Percentiles rank a stretch among this genome's conserved stretches.
phyloP scores from a whole-genome alignment of 2,888 invertebrate genomes.

The Meta bourneti region DNA sequence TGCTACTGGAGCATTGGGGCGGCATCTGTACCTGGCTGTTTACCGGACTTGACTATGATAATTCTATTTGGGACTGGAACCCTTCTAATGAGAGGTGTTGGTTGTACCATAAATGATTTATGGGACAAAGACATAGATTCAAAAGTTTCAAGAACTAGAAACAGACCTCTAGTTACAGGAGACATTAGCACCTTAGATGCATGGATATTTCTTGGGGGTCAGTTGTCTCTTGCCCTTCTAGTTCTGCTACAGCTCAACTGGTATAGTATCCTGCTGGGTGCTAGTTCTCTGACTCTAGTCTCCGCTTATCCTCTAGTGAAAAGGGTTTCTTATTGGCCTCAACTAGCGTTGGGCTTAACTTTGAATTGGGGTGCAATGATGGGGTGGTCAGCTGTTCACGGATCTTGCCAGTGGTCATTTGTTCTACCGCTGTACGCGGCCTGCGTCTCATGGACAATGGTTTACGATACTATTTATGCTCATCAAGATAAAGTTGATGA shows the following conservation, averaged over 20 bases:
- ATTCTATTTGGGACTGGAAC: constrained; percentile 93
- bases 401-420: constrained; percentile 83
- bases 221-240: constrained; percentile 89
- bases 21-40: constrained; percentile 87
- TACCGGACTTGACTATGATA: constrained; percentile 87
- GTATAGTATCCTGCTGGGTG: constrained; percentile 84
- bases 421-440: constrained; percentile 93
- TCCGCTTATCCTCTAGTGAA: constrained; percentile 96
- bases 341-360: constrained; percentile 89
- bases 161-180: constrained; percentile 92
- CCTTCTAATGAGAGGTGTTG: constrained; percentile 96
- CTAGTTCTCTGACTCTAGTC: constrained; percentile 86
- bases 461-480: constrained; percentile 99
- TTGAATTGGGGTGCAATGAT: constrained; percentile 98
- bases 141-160: constrained; percentile 88
- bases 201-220: constrained; percentile 89
- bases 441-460: constrained; percentile 95
- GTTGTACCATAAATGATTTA: constrained; percentile 98
- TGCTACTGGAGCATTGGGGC: constrained; percentile 95
- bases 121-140: constrained; percentile 91
- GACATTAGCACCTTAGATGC: constrained; percentile 88
- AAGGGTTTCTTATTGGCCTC: constrained; percentile 97
- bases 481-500: constrained; percentile 98
- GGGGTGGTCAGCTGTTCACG: constrained; percentile 93
- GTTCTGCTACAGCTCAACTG: constrained; percentile 94